phyloP scores from a whole-genome alignment of 2,113 vertebrate species.

The Pygathrix nemaeus region DNA sequence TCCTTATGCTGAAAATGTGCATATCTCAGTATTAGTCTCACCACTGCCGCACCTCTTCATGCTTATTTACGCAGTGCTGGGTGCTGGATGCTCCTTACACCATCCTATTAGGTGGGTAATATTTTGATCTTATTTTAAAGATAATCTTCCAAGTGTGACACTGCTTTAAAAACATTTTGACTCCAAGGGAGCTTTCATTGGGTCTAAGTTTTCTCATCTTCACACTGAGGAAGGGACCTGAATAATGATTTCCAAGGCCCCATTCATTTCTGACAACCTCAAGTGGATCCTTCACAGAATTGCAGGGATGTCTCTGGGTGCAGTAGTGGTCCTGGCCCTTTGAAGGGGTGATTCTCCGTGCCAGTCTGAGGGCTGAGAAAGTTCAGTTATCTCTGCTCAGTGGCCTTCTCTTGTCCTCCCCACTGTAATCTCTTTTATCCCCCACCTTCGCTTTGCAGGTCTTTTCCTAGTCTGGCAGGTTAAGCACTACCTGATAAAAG shows the following conservation, averaged over 20 bases:
- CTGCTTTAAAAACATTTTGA: neutral
- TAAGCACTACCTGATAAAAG: neutral
- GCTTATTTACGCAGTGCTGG: neutral
- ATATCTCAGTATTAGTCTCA: neutral
- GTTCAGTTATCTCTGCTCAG: neutral
- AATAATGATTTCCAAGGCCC: rapidly evolving
- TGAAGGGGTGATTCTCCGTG: neutral
- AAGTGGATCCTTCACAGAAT: rapidly evolving
- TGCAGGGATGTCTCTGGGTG: rapidly evolving
- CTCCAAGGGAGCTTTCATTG: rapidly evolving
- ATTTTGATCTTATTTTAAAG: neutral
- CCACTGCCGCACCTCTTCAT: neutral
- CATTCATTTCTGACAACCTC: too few relatives aligned
- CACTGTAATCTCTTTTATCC: neutral
- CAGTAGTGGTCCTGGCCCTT: rapidly evolving
- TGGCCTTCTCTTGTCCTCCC: neutral
- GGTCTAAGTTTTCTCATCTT: neutral
- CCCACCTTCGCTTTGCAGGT: neutral
- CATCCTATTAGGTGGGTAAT: neutral
- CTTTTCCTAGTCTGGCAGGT: too few relatives aligned
- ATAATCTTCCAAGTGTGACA: neutral
- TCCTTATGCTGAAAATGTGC: neutral
- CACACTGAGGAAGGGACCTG: neutral
- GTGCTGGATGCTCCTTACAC: neutral
- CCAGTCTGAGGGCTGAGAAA: neutral